Evolutionary conservation across 2,113 vertebrate genomes (phyloP), one percentile per base, ranked within the genome.

Genomic region (Stictonetta naevosa): DNA sequence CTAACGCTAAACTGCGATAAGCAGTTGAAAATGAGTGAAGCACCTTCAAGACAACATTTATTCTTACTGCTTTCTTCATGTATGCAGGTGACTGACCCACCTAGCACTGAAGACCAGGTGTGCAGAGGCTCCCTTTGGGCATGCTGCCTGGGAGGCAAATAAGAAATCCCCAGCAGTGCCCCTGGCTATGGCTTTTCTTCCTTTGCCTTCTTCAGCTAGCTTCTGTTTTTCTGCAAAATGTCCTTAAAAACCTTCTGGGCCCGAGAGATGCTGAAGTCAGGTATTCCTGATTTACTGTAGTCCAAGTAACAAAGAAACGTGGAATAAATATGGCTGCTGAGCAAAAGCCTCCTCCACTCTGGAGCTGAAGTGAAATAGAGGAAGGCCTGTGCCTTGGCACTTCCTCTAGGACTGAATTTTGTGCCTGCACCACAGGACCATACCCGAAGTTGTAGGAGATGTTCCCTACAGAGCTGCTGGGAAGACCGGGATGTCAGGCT

Each of bases 1-100:
- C 0, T 28, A 62, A 40, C 20, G 20, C 8, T 34, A 0, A 73
- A 19, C 46, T 78, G 0, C 10, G 10, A 2, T 5, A 33, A 34
- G 26, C 40, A 4, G 4, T 13, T 53, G 63, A 36, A 34, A 31
- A 18, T 23, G 18, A 15, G 15, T 6, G 53, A 55, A 73, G 22
- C 31, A 28, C 25, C 66, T 82, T 71, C 52, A 75, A 78, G 28
- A 3, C 56, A 73, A 26, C 10, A 5, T 46, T 63, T 29, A 21
- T 71, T 66, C 74, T 10, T 17, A 4, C 21, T 52, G 18, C 36
- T 66, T 78, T 40, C 42, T 17, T 67, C 9, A 2, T 2, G 29
- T 5, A 0, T 29, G 12, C 12, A 14, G 23, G 42, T 46, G 31
- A 3, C 33, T 28, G n/a, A 4, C 38, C 60, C 55, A 33, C 19